Evolutionary conservation across 1,140 invertebrate genomes (phyloP), one percentile per base, ranked within the genome.

Genomic region (Dendrolimus kikuchii): DNA sequence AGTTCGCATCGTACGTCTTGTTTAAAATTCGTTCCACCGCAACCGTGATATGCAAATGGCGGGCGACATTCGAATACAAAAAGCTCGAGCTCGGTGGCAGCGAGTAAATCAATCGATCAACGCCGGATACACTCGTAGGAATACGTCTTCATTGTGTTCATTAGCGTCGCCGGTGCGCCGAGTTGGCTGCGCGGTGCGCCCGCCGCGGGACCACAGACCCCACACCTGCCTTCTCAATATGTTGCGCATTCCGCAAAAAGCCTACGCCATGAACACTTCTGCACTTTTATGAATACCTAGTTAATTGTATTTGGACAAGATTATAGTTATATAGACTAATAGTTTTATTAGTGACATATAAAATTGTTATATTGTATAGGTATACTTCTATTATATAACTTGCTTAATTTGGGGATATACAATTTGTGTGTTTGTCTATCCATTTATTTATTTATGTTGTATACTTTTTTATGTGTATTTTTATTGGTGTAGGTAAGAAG

Each of bases 91-190:
- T 62, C 79, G 78, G 77, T 81, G 80, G 81, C 78, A 81, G 77
- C 74, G 77, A 85, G 79, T 85, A 85, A 81, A 85, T 85, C 81
- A 85, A 85, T 85, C 81, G 81, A 85, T 85, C 81, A 85, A 79
- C 80, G 81, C 78, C 81, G 81, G 81, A 85, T 83, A 78, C 69
- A 69, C 51, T 69, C 66, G 62, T 64, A 69, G 73, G 79, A 73
- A 79, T 83, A 85, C 78, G 81, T 85, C 81, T 85, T 83, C 80
- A 85, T 85, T 83, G 81, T 82, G 81, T 81, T 85, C 81, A 85
- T 85, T 85, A 85, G 76, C 69, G 81, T 77, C 71, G 72, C 51
- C 64, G 69, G 44, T 56, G 65, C 49, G 47, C 51, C 51, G 57
- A 51, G 23, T 23, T 23, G 23, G 23, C 23, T 23, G 23, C 23